A percentile compares a stretch with the other conserved stretches of the same genome.
Evolutionary conservation across 1,140 invertebrate genomes (phyloP).

Genomic region (Drosophila mojavensis): DNA sequence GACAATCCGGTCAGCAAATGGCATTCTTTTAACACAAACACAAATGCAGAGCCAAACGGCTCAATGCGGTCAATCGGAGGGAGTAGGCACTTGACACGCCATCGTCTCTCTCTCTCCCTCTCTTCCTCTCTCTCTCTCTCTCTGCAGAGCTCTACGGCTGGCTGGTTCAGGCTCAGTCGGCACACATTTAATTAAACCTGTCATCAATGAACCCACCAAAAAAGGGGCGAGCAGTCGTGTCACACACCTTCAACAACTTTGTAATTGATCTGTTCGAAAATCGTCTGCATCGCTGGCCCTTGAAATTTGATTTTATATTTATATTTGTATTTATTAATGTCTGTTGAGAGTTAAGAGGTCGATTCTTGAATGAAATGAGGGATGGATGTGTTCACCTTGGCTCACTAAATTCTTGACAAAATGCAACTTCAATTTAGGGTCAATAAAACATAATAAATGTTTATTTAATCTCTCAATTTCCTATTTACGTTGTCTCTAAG

Average conservation of each 20-base stretch:
- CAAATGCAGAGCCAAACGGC: conserved; percentile 44
- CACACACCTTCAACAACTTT: conserved; percentile 9
- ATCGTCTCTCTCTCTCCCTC: not conserved
- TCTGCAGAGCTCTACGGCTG: not conserved
- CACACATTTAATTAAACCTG: conserved; percentile 37
- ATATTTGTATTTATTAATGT: not conserved
- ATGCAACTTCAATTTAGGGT: too few relatives aligned
- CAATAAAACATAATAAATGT: too few relatives aligned
- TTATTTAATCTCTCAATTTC: not conserved
- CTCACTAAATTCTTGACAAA: too few relatives aligned
- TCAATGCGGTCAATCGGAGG: conserved; percentile 51
- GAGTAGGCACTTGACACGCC: conserved; percentile 54
- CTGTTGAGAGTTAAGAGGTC: not conserved
- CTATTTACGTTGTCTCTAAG: not conserved
- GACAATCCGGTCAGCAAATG: conserved; percentile 77
- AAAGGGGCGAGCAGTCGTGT: conserved; percentile 13
- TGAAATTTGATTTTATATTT: not conserved
- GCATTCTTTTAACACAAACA: conserved; percentile 63
- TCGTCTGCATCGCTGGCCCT: not conserved
- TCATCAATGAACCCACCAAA: conserved; percentile 30
- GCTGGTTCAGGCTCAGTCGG: not conserved
- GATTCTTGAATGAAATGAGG: too few relatives aligned
- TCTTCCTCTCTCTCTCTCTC: not conserved
- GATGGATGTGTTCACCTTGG: too few relatives aligned
- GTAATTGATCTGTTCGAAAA: conserved; percentile 21